Evolutionary conservation across 2,113 vertebrate genomes (phyloP).

Genomic region (Corythornis cristatus): DNA sequence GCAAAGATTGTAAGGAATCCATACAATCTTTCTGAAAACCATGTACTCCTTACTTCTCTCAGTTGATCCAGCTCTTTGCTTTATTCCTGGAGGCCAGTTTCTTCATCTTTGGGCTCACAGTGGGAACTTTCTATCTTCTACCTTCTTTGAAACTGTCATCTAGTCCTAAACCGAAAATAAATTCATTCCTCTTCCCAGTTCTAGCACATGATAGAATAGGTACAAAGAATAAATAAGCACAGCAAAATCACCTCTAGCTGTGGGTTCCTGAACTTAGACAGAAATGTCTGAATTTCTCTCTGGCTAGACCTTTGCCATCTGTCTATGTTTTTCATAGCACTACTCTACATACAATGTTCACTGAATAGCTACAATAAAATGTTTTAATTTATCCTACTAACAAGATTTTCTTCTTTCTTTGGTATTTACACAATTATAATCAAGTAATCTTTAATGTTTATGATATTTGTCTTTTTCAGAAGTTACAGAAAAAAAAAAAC

Average conservation of each 20-base stretch:
- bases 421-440: not conserved
- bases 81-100: not conserved
- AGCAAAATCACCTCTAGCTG: not conserved
- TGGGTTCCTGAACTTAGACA: not conserved
- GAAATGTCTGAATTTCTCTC: not conserved
- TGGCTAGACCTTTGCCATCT: not conserved
- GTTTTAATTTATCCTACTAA: not conserved
- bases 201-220: not conserved
- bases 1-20: not conserved
- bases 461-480: not conserved
- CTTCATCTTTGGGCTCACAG: not conserved
- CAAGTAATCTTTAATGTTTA: not conserved
- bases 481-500: not conserved
- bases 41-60: not conserved
- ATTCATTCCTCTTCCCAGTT: not conserved
- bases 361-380: not conserved
- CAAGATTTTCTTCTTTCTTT: not conserved
- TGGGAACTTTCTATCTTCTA: not conserved
- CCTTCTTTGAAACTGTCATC: not conserved
- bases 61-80: not conserved
- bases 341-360: not conserved
- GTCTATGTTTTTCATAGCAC: not conserved
- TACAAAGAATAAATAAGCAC: not conserved
- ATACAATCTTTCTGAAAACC: not conserved
- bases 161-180: not conserved